Evolutionary conservation across 2,888 invertebrate genomes (phyloP).

Genomic region (Stenodema calcarata): DNA sequence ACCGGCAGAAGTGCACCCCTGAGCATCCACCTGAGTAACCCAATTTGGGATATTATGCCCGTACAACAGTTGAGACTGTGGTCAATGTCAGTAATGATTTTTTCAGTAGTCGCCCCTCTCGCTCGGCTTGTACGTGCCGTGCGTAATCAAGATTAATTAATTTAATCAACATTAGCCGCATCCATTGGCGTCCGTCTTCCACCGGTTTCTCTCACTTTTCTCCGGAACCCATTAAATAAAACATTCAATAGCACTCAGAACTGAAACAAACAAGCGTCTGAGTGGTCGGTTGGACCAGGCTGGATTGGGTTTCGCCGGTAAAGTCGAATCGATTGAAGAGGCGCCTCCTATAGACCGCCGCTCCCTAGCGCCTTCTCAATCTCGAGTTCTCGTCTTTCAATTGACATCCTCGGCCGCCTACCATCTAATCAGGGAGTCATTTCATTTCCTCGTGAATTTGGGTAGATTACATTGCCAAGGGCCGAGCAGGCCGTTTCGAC

Average conservation of each 20-base stretch:
- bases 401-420: background rate
- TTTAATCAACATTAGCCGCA: background rate
- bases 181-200: background rate
- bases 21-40: no score
- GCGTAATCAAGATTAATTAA: background rate
- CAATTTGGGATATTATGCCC: no score
- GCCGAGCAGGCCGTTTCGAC: no score
- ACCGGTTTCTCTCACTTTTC: background rate
- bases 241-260: background rate
- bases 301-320: background rate
- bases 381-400: background rate
- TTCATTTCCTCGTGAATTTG: background rate
- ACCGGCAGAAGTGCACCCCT: no score
- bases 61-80: no score
- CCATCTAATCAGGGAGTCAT: background rate
- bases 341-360: background rate
- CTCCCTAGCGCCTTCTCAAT: no score
- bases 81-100: no score
- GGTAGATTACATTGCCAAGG: background rate
- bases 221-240: background rate
- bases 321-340: slow-evolving; percentile 12
- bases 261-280: background rate
- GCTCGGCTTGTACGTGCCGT: background rate
- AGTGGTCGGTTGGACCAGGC: background rate
- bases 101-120: no score